Evolutionary conservation across 2,113 vertebrate species (phyloP).

Genomic region (Petaurus breviceps): DNA sequence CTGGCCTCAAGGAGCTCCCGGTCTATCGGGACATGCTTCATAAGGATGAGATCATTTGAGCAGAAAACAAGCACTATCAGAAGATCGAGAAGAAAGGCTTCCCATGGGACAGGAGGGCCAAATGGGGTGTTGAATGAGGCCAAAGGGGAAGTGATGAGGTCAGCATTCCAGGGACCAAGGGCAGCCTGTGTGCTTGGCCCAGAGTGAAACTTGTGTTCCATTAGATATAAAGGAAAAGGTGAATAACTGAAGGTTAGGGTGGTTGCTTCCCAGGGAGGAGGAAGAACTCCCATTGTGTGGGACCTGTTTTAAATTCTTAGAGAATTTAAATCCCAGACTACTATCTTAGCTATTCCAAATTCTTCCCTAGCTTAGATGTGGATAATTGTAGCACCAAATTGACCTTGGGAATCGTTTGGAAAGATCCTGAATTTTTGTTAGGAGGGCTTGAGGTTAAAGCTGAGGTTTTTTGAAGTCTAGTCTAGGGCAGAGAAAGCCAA

Average conservation of each 20-base stretch:
- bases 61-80: background rate
- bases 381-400: background rate
- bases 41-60: background rate
- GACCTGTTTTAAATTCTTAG: too few relatives aligned
- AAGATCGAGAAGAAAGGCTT: background rate
- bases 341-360: background rate
- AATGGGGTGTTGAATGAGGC: background rate
- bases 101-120: background rate
- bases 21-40: background rate
- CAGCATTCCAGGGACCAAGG: background rate
- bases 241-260: too few relatives aligned
- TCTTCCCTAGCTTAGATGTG: background rate
- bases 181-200: background rate
- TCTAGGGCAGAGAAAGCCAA: background rate
- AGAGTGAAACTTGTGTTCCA: background rate
- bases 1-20: background rate
- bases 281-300: background rate
- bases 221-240: background rate
- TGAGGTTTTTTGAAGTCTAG: too few relatives aligned
- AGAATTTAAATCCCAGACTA: too few relatives aligned
- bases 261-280: background rate
- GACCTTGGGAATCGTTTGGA: background rate
- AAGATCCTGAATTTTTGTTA: too few relatives aligned
- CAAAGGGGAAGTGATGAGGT: background rate
- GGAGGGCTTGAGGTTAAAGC: too few relatives aligned